Conservation (phyloP, 2,797 vertebrate species). For the Neosilurus mollespiculum region DNA sequence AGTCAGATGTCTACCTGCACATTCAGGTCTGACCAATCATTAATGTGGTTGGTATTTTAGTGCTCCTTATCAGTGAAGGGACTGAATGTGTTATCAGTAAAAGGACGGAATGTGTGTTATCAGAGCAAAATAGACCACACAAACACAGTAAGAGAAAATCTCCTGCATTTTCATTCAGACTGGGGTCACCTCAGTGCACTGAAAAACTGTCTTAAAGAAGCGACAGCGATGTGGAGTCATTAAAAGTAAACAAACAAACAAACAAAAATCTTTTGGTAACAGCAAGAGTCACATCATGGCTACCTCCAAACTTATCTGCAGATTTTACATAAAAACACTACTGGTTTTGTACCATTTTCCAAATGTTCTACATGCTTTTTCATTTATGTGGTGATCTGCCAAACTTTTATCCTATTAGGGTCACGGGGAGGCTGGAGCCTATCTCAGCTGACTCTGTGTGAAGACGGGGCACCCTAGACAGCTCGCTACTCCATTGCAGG, state of each 20-base stretch:
- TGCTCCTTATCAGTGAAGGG: constrained; percentile 72
- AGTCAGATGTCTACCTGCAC: constrained; percentile 45
- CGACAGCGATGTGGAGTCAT: neutral
- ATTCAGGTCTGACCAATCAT: constrained; percentile 75
- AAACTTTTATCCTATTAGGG: too few relatives aligned
- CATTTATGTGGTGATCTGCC: too few relatives aligned
- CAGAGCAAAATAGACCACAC: constrained; percentile 61
- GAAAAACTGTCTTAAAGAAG: neutral
- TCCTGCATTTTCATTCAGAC: constrained; percentile 13
- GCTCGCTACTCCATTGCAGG: too few relatives aligned
- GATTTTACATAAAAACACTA: too few relatives aligned
- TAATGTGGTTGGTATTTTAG: constrained; percentile 79
- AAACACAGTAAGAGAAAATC: constrained; percentile 40
- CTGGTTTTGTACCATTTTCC: too few relatives aligned
- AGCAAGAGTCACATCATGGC: too few relatives aligned
- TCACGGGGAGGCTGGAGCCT: too few relatives aligned
- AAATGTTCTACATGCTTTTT: too few relatives aligned
- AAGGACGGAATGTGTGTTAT: constrained; percentile 64
- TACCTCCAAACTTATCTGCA: too few relatives aligned
- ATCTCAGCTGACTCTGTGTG: too few relatives aligned
- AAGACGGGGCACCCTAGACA: too few relatives aligned
- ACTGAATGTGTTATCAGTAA: constrained; percentile 48
- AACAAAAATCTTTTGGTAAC: neutral
- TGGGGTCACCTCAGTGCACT: neutral
- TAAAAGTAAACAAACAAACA: neutral